Evolutionary conservation across 2,113 vertebrate genomes (phyloP).

Genomic region (Rhineura floridana): DNA sequence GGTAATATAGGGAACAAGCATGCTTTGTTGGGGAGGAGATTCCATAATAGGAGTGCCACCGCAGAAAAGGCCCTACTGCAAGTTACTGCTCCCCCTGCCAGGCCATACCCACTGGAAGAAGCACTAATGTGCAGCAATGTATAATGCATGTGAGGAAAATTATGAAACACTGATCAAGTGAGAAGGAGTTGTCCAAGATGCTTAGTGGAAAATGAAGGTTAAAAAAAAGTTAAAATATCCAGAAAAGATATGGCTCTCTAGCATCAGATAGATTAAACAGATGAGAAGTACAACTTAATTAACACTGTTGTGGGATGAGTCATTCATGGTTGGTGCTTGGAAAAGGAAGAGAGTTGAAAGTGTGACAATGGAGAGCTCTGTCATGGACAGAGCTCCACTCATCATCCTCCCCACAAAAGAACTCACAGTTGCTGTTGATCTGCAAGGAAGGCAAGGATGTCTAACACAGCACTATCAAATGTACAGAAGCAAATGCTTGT

Average conservation of each 20-base stretch:
- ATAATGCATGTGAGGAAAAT: not conserved
- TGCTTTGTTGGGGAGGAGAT: no score
- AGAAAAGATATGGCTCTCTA: not conserved
- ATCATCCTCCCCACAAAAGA: not conserved
- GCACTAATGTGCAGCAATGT: not conserved
- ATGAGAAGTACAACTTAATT: not conserved
- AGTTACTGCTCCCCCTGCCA: no score
- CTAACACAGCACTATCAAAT: slow-evolving; percentile 45
- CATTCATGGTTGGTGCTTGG: not conserved
- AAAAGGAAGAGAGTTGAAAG: rapidly evolving
- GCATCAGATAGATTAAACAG: not conserved
- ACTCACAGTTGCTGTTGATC: not conserved
- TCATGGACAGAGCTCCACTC: not conserved
- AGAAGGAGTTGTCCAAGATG: not conserved
- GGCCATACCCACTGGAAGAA: no score
- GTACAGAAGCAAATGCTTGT: slow-evolving; percentile 42
- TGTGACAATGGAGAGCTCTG: rapidly evolving
- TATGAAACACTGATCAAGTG: not conserved
- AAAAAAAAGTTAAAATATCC: not conserved
- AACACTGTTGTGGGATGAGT: not conserved
- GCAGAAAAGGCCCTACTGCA: no score
- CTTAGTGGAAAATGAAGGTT: not conserved
- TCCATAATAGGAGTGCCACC: no score
- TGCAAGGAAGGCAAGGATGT: slow-evolving; percentile 1
- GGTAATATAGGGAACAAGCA: no score